phyloP scores from a whole-genome alignment of 2,797 vertebrate genomes.

The Echiichthys vipera region DNA sequence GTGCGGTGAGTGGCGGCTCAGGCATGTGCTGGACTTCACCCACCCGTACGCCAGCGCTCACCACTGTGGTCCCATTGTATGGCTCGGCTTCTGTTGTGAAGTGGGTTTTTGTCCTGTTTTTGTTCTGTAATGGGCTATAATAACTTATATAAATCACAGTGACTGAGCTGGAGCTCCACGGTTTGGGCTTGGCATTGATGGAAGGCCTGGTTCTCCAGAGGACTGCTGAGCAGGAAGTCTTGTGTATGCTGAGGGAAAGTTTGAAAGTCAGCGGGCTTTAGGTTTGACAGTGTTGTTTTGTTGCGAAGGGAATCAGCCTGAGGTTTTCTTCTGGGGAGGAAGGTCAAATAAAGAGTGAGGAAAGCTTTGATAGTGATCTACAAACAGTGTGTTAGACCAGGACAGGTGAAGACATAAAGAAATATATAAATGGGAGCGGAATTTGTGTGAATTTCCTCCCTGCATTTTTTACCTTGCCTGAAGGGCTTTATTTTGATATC shows the following conservation, averaged over 20 bases:
- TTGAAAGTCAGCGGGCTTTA: constrained; percentile 76
- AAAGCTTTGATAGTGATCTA: constrained; percentile 80
- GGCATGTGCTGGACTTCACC: constrained; percentile 80
- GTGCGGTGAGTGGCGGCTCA: constrained; percentile 76
- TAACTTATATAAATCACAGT: constrained; percentile 86
- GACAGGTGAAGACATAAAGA: constrained; percentile 73
- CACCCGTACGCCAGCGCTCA: constrained; percentile 56
- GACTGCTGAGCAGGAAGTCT: constrained; percentile 72
- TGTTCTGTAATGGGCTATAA: constrained; percentile 84
- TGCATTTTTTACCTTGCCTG: constrained; percentile 63
- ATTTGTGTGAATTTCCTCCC: constrained; percentile 61
- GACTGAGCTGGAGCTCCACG: constrained; percentile 76
- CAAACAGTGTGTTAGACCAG: constrained; percentile 76
- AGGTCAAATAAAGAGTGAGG: constrained; percentile 79
- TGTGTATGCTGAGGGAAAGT: constrained; percentile 73
- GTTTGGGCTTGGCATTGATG: constrained; percentile 83
- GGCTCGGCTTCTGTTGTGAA: constrained; percentile 75
- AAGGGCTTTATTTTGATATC: constrained; percentile 74
- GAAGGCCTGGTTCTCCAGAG: constrained; percentile 76
- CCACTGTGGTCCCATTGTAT: constrained; percentile 76
- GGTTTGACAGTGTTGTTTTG: constrained; percentile 78
- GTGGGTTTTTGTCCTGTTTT: constrained; percentile 81
- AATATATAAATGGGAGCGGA: constrained; percentile 51
- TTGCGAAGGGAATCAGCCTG: constrained; percentile 69
- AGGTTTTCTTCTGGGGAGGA: constrained; percentile 77